Conservation (phyloP, 2,113 vertebrate genomes). For the Corvus cornix region DNA sequence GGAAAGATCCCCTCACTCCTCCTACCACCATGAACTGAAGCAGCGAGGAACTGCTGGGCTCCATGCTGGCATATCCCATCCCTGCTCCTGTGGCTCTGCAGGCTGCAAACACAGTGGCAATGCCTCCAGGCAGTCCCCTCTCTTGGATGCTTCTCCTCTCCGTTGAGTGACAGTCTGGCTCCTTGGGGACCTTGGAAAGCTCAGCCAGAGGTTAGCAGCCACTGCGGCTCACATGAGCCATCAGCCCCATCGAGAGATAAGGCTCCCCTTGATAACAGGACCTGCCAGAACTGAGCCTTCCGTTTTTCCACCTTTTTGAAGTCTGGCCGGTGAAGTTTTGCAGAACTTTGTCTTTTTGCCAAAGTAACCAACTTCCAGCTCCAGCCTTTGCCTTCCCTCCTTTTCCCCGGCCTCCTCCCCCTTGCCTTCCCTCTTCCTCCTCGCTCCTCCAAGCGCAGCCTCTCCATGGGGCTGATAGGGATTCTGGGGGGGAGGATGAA, state of each 20-base stretch:
- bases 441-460: background rate
- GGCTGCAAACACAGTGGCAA: rapidly evolving
- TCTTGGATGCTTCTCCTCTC: background rate
- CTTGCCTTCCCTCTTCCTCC: background rate
- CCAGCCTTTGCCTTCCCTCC: background rate
- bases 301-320: conserved; percentile 63
- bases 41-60: background rate
- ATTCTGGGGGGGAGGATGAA: background rate
- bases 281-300: conserved; percentile 23
- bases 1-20: background rate
- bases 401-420: background rate
- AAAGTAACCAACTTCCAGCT: conserved; percentile 66
- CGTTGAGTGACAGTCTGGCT: rapidly evolving
- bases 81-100: background rate
- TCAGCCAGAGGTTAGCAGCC: conserved; percentile 57
- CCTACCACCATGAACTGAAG: background rate
- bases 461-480: background rate
- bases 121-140: background rate
- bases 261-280: conserved; percentile 11
- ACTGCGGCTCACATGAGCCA: background rate
- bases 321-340: conserved; percentile 50
- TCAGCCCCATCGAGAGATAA: conserved; percentile 37
- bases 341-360: conserved; percentile 64
- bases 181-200: background rate
- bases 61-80: background rate